Base-by-base conservation (phyloP, 2,888 invertebrate genomes). In the Thereva unica region DNA sequence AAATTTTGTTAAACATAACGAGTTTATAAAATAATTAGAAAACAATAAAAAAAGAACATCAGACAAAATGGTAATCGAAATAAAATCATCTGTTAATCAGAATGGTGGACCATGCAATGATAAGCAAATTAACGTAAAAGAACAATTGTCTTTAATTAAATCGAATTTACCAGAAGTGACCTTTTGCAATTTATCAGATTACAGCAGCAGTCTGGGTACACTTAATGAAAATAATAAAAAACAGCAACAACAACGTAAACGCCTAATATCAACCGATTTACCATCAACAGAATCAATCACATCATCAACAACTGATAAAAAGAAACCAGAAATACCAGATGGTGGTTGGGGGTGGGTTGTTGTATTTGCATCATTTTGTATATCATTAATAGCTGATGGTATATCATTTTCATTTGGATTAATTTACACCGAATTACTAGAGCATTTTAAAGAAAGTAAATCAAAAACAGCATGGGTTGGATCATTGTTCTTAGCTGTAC, bases 381-480 rank as follows among this genome's bases (percentile, higher is more conserved):
- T 95, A 67, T 94, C 94, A 23, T 87, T 94, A 82, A 90, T 97
- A 56, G 93, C 94, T 45, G 97, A 97, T 79, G 97, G 97, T 0
- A 88, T 96, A 66, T 93, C 93, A 59, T 95, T 96, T 78, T 93
- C 94, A 1, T 96, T 96, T 78, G 97, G 97, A 0, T 83, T 96
- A 12, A 84, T 97, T 6, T 94, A 91, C 76, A 89, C 91, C 1
- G 90, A 94, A 75, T 89, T 96, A 74, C 82, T 93, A 53, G 84
- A 87, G 54, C 89, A 92, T 75, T 97, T 95, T 77, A 82, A 85
- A 66, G 90, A 91, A 40, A 90, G 90, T 49, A 92, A 92, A 74
- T 88, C 92, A 4, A 90, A 89, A 53, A 95, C 96, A 0, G 91
- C 95, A 1, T 91, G 93, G 90, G 91, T 95, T 68, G 94, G 94